Evolutionary conservation across 2,113 vertebrate genomes (phyloP), one percentile per base, ranked within the genome.

Genomic region (Ptilonorhynchus violaceus): DNA sequence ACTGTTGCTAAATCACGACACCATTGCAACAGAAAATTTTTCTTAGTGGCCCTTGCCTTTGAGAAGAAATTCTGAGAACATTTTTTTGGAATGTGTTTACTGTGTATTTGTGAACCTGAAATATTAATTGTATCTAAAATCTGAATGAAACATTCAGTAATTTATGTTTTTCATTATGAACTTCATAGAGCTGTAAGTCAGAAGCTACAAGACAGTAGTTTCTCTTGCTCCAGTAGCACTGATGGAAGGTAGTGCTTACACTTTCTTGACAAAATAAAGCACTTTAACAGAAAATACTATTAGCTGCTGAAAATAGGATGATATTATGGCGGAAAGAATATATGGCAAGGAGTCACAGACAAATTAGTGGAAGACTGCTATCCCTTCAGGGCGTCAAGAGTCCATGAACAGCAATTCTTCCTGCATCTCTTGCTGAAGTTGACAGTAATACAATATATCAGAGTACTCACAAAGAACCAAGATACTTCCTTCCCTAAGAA

Each of bases 1-100:
- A 23, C 21, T 59, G 3, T 56, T 37, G 53, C 22, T 68, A 50
- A 44, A 37, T 24, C 53, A 52, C 0, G 0, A 44, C 5, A 14
- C 25, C 28, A 23, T 21, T 23, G 9, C 27, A 87, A 35, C 15
- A 30, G 52, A 70, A 35, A 63, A 11, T 50, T 81, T 63, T 16
- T 84, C 44, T 64, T 75, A 56, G 31, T 2, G 6, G n/a, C 8
- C 9, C 21, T 87, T 62, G 66, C 25, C 22, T 88, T 84, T 49
- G 25, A 67, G 50, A 87, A 88, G 22, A 81, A 85, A 66, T 56
- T 44, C n/a, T 49, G 42, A 64, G 31, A 81, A 41, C 31, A 9
- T 30, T 9, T 77, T 82, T 81, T 66, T 42, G 37, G 41, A 33
- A 84, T 62, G 24, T 44, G 24, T 81, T 74, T 74, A 23, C 55